Conservation (phyloP, 2,113 vertebrate species). For the Pedetes capensis region DNA sequence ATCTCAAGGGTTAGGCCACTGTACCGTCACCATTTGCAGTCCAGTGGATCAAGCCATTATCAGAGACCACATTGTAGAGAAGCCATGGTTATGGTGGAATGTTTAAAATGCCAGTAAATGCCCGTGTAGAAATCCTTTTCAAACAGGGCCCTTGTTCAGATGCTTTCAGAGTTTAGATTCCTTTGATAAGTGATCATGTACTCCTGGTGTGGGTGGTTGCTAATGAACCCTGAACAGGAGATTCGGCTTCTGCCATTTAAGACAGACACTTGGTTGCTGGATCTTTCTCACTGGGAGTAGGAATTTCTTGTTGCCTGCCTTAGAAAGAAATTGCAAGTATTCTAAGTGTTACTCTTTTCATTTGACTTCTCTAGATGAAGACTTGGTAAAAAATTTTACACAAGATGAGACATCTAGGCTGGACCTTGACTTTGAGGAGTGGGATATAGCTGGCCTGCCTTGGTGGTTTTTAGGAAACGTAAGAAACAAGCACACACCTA, state of each 20-base stretch:
- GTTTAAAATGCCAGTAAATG: background rate
- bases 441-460: constrained; percentile 96
- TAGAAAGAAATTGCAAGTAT: constrained; percentile 23
- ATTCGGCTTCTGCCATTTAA: background rate
- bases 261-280: constrained; percentile 20
- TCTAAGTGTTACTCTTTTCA: constrained; percentile 43
- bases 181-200: background rate
- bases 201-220: background rate
- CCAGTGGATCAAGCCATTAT: background rate
- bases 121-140: background rate
- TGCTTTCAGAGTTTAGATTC: constrained; percentile 1
- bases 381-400: constrained; percentile 79
- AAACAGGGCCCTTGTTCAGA: background rate
- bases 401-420: constrained; percentile 90
- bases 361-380: constrained; percentile 81
- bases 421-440: constrained; percentile 93
- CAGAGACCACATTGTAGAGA: background rate
- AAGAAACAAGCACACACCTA: constrained; percentile 91
- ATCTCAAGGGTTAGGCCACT: background rate
- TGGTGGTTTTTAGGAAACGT: constrained; percentile 99
- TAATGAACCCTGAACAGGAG: background rate
- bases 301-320: constrained; percentile 16
- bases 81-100: background rate
- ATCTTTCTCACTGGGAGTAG: constrained; percentile 6
- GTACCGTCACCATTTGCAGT: background rate